A percentile compares a stretch with the other conserved stretches of the same genome.
These are phyloP conservation scores for Gymnocephalus cernua DNA, from an alignment of 2,113 vertebrate genomes.

Conservation along the genomic window DNA sequence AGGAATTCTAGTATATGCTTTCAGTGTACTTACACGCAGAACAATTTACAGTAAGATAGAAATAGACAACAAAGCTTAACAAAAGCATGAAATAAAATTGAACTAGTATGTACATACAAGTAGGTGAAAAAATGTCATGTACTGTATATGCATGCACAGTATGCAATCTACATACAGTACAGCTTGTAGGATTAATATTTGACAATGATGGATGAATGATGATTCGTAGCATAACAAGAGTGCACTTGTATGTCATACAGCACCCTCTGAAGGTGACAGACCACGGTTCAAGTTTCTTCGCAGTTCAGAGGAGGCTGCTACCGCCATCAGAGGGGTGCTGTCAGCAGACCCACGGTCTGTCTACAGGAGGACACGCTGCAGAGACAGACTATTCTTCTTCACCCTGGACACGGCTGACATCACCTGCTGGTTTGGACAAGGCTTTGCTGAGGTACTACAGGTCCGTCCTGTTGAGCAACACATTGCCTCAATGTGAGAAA, in stretches of 20 bases:
- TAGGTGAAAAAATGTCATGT: background rate
- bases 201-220: background rate
- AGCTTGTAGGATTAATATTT: background rate
- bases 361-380: conserved; percentile 87
- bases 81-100: background rate
- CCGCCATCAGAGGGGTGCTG: conserved; percentile 85
- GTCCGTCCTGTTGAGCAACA: conserved; percentile 74
- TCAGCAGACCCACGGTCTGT: conserved; percentile 91
- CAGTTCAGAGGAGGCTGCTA: conserved; percentile 84
- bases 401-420: conserved; percentile 86
- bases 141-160: background rate
- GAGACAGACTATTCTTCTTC: conserved; percentile 87
- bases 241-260: conserved; percentile 45
- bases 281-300: conserved; percentile 85
- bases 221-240: background rate
- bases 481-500: conserved; percentile 1
- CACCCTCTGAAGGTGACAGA: conserved; percentile 45
- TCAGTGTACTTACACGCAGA: background rate
- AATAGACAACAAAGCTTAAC: background rate
- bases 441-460: conserved; percentile 89
- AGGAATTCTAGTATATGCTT: background rate
- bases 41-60: background rate
- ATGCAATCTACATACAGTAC: background rate
- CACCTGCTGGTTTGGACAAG: conserved; percentile 91
- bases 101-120: background rate